A percentile compares a stretch with the other conserved stretches of the same genome.
These are phyloP conservation scores for Drosophila infuscata DNA, from an alignment of 2,888 invertebrate species.

Conservation along the genomic window DNA sequence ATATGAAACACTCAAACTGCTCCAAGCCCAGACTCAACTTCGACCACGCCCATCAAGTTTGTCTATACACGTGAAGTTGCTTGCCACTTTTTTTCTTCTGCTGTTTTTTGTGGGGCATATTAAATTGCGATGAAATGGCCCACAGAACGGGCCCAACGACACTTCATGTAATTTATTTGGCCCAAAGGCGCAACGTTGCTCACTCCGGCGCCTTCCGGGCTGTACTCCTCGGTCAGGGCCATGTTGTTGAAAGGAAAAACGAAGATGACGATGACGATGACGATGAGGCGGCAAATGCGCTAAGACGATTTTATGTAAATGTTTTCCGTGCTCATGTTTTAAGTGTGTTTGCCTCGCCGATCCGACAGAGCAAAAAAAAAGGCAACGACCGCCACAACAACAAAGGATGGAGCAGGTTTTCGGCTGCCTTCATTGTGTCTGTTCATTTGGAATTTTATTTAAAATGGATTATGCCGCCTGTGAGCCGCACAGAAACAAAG, in stretches of 20 bases:
- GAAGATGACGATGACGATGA: conserved; percentile 41
- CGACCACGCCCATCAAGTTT: conserved; percentile 37
- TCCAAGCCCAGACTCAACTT: not conserved
- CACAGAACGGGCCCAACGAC: conserved; percentile 74
- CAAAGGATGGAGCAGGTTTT: conserved; percentile 56
- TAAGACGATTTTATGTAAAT: conserved; percentile 82
- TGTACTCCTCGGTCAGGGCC: conserved; percentile 46
- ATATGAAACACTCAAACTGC: conserved; percentile 6
- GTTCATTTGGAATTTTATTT: conserved; percentile 79
- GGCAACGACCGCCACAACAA: conserved; percentile 52
- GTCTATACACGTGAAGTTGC: conserved; percentile 15
- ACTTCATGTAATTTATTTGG: conserved; percentile 79
- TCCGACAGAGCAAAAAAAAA: conserved; percentile 48
- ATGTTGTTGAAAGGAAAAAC: conserved; percentile 27
- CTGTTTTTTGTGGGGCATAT: conserved; percentile 41
- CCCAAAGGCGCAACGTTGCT: conserved; percentile 62
- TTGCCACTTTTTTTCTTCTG: conserved; percentile 17
- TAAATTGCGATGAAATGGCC: conserved; percentile 77
- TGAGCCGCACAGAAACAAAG: conserved; percentile 37
- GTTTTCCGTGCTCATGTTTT: conserved; percentile 81
- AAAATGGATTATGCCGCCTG: conserved; percentile 75
- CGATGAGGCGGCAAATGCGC: conserved; percentile 80
- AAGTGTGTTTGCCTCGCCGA: conserved; percentile 75
- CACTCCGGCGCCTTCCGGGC: not conserved
- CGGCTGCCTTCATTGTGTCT: conserved; percentile 61